Conservation (phyloP, 2,888 invertebrate genomes). For the Amaurobius ferox region DNA sequence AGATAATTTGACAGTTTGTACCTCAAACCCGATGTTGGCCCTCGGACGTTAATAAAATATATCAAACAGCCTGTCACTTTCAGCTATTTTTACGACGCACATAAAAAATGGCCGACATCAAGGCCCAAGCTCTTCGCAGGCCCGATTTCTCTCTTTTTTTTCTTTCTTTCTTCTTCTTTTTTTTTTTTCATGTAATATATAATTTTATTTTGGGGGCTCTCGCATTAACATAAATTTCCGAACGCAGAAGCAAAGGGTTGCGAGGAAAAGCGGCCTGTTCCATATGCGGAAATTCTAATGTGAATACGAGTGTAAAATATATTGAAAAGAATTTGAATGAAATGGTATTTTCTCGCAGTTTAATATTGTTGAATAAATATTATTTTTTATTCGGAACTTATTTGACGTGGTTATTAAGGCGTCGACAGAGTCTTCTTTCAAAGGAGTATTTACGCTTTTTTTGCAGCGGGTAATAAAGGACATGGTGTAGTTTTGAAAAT, state of each 20-base stretch:
- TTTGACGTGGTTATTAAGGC: background rate
- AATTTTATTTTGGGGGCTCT: conserved; percentile 43
- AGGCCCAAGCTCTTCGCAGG: background rate
- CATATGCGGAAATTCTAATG: background rate
- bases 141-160: conserved; percentile 2
- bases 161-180: background rate
- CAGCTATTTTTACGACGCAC: conserved; percentile 66
- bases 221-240: conserved; percentile 60
- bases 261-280: conserved; percentile 25
- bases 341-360: background rate
- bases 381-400: background rate
- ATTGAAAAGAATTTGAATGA: conserved; percentile 10
- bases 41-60: conserved; percentile 70
- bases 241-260: background rate
- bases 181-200: background rate
- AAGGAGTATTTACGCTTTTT: background rate
- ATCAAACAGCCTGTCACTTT: conserved; percentile 68
- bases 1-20: conserved; percentile 72
- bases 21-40: conserved; percentile 71
- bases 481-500: background rate
- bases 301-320: background rate
- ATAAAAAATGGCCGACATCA: conserved; percentile 51
- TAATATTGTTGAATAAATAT: conserved; percentile 12
- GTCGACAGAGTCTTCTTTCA: background rate
- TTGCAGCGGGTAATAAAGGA: background rate